Evolutionary conservation across 2,113 vertebrate genomes (phyloP).

Genomic region (Tychaedon coryphoeus): DNA sequence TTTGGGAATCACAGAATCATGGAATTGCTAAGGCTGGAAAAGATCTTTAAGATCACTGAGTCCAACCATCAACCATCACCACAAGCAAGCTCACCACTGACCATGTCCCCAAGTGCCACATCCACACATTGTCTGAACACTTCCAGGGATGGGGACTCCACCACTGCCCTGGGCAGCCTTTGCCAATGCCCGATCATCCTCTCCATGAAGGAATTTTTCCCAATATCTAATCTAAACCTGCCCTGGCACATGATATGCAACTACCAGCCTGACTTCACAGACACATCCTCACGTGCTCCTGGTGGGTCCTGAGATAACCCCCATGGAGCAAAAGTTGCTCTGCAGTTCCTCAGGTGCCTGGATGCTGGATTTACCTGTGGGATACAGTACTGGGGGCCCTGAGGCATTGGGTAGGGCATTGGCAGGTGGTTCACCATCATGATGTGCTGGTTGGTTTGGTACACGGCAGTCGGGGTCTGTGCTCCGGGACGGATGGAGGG

Average conservation of each 20-base stretch:
- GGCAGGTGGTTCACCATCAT: slow-evolving; percentile 94
- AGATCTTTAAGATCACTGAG: background rate
- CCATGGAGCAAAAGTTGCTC: rapidly evolving
- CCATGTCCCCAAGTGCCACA: background rate
- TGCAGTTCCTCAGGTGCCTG: background rate
- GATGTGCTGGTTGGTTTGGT: slow-evolving; percentile 92
- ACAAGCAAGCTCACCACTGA: too few relatives aligned
- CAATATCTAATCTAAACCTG: background rate
- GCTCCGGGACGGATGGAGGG: slow-evolving; percentile 90
- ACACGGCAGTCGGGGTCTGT: slow-evolving; percentile 89
- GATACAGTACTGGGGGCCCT: slow-evolving; percentile 96
- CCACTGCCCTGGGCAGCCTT: background rate
- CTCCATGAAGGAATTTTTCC: background rate
- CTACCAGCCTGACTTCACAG: background rate
- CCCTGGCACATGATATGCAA: rapidly evolving
- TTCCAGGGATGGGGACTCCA: background rate
- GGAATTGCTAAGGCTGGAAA: background rate
- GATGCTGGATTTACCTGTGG: slow-evolving; percentile 76
- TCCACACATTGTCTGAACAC: background rate
- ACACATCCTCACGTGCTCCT: rapidly evolving
- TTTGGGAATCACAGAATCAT: background rate
- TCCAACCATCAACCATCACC: background rate
- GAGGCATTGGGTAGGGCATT: slow-evolving; percentile 92
- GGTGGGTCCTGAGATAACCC: background rate
- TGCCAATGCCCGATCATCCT: background rate